phyloP scores from a whole-genome alignment of 1,140 invertebrate genomes.

The Habropoda laboriosa region DNA sequence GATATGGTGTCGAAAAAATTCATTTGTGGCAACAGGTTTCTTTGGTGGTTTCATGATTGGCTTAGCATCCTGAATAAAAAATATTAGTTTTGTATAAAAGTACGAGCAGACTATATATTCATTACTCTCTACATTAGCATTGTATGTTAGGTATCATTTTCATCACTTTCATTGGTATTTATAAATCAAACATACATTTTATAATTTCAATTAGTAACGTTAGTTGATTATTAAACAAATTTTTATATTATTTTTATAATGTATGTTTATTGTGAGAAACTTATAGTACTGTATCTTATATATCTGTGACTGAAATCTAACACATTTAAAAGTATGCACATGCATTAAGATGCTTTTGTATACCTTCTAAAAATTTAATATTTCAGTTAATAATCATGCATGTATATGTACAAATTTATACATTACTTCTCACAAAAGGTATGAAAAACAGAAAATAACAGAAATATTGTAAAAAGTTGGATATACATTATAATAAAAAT shows the following conservation, averaged over 20 bases:
- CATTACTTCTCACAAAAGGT: not conserved
- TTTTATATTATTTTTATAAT: constrained; percentile 16
- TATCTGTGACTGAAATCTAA: constrained; percentile 18
- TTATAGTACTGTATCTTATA: constrained; percentile 10
- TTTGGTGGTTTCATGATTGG: constrained; percentile 93
- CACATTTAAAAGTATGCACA: constrained; percentile 15
- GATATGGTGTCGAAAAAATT: constrained; percentile 88
- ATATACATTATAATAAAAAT: constrained; percentile 25
- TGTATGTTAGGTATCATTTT: constrained; percentile 27
- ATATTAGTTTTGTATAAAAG: constrained; percentile 49
- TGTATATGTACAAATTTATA: constrained; percentile 6
- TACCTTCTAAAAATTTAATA: not conserved
- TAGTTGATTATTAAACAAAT: not conserved
- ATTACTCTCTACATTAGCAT: constrained; percentile 14
- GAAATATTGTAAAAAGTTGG: constrained; percentile 2
- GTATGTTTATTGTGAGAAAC: not conserved
- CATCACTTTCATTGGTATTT: not conserved
- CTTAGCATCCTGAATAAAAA: constrained; percentile 83
- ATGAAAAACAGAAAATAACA: not conserved
- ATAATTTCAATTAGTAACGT: constrained; percentile 21
- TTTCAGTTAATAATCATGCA: not conserved
- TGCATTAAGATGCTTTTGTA: constrained; percentile 19
- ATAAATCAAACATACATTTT: constrained; percentile 4
- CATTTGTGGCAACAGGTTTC: constrained; percentile 91
- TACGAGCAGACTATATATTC: constrained; percentile 29